Base-by-base conservation (phyloP, 2,113 vertebrate genomes). In the Butastur rufipennis region DNA sequence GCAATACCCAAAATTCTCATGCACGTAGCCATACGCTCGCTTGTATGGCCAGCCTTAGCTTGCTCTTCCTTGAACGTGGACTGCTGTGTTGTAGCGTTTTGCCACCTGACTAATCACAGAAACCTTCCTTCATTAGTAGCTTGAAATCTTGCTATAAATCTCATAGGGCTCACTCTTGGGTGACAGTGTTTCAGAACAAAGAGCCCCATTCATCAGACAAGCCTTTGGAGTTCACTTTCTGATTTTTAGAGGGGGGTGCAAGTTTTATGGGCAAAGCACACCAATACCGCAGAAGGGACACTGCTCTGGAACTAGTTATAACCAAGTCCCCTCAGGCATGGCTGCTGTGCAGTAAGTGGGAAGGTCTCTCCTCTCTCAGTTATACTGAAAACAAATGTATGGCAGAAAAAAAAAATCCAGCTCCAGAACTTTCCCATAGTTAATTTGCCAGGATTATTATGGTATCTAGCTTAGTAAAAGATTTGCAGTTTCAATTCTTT, bases 131-230 rank as follows among this genome's bases (percentile, higher is more conserved):
- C 75, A 38, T 59, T 26, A 72, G 75, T 7, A 78, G 52, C 43
- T 81, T 59, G 43, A 88, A 94, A 80, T 56, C 70, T 53, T 20
- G 25, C 78, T 63, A 11, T 52, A 80, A 84, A 71, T 80, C 58
- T 53, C 50, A 5, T 16, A 82, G 68, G 62, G 53, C 79, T 90
- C 81, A 26, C 53, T 93, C 58, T 56, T 42, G 66, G 79, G 72
- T 52, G 92, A 97, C 84, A 93, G 7, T 15, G 45, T 55, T 86
- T 63, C 55, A 38, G 61, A 87, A 95, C 86, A 95, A 90, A 80
- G 62, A 72, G 43, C 23, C 65, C 23, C 82, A 62, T 87, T 96
- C 94, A 94, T 53, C 72, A n/a, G 43, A 10, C 5, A 8, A 74
- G 55, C 34, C 68, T 90, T 94, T 90, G 50, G 89, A 87, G 95